Base-by-base conservation (phyloP, 1,140 invertebrate species). In the Pomacea maculata region DNA sequence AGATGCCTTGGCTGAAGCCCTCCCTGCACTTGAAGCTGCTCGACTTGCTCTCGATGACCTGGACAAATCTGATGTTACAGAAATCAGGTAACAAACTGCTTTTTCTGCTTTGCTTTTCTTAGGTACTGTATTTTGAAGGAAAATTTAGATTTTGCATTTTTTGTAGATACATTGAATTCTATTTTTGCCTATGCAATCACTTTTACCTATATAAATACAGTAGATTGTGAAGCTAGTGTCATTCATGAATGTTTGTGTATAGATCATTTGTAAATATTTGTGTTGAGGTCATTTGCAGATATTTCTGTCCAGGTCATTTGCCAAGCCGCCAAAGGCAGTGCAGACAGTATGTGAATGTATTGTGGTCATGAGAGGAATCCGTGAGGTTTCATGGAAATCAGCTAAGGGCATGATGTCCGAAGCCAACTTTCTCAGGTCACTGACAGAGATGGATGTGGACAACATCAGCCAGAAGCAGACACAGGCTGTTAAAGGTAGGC, bases 401-500 rank as follows among this genome's bases (percentile, higher is more conserved):
- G 96, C 96, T 0, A 97, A 96, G 88, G 95, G 93, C 19, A 95
- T 97, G 94, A 97, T 98, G 96, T 94, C 95, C 0, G 96, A 97
- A 89, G 95, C 96, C 0, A 95, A 94, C 89, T 98, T 97, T 89
- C 88, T 97, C 7, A 93, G 93, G 82, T 93, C 92, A 54, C 90
- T 98, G 6, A 95, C 95, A 91, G 95, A 97, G 86, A 95, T 97
- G 94, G 95, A 97, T 88, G 95, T 95, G 81, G 95, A 97, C 85
- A 92, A 93, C 19, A 95, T 97, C 61, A 95, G 95, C 0, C 92
- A 93, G 75, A 94, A 93, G 77, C 95, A 96, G 88, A 94, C 95
- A 45, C 93, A 94, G 82, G 92, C 93, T 64, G 94, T 95, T 12
- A 91, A 90, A 89, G 87, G 90, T 91, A 82, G 78, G 74, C 80